These are phyloP conservation scores for Trilocha varians DNA, from an alignment of 2,888 invertebrate species.

Conservation along the genomic window DNA sequence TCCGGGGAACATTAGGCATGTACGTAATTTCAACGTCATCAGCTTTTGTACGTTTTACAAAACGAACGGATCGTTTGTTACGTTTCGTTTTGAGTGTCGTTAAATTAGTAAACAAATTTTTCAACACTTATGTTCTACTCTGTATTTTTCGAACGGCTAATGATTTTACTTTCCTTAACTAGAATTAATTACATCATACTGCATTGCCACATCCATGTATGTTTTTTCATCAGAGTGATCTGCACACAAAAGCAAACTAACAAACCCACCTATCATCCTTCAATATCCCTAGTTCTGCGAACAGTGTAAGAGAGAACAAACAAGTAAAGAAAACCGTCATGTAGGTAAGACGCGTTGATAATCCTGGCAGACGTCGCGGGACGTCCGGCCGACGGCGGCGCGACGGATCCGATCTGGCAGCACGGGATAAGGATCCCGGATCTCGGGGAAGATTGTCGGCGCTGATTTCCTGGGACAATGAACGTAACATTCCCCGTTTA, in stretches of 20 bases:
- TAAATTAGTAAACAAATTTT: background rate
- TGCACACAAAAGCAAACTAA: too few relatives aligned
- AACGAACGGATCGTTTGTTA: background rate
- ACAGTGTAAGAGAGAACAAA: slow-evolving; percentile 7
- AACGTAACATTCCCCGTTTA: slow-evolving; percentile 38
- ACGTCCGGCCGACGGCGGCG: slow-evolving; percentile 39
- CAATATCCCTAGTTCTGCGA: too few relatives aligned
- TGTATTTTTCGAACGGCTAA: background rate
- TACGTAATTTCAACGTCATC: background rate
- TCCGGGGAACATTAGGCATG: slow-evolving; percentile 17
- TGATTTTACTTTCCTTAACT: too few relatives aligned
- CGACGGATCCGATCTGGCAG: slow-evolving; percentile 38
- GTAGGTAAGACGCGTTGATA: slow-evolving; percentile 44
- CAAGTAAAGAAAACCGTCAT: slow-evolving; percentile 40
- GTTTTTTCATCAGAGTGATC: too few relatives aligned
- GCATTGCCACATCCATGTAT: too few relatives aligned
- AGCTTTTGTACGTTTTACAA: background rate
- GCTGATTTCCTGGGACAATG: slow-evolving; percentile 53
- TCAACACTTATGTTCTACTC: background rate
- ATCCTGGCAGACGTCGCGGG: slow-evolving; percentile 52
- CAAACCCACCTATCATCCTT: too few relatives aligned
- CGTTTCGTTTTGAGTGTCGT: background rate
- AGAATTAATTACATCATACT: too few relatives aligned
- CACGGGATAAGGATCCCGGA: slow-evolving; percentile 43
- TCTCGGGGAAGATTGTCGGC: slow-evolving; percentile 48